A percentile compares a stretch with the other conserved stretches of the same genome.
Conservation (phyloP, 2,888 invertebrate species). For the Mesoligia furuncula region DNA sequence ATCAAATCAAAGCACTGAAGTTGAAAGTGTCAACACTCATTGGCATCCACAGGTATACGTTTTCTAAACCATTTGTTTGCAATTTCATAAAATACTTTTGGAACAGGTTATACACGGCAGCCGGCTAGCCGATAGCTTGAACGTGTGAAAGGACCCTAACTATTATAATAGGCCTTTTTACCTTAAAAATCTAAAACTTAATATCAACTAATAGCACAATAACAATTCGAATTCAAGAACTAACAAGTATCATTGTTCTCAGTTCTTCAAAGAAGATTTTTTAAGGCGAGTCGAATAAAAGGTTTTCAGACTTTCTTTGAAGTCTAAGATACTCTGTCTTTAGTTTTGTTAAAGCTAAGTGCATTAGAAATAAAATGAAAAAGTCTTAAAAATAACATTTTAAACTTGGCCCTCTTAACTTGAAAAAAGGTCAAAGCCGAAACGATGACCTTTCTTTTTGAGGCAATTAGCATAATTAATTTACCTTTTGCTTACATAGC, state of each 20-base stretch:
- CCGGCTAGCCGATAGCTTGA: not conserved
- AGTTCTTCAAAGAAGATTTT: not conserved
- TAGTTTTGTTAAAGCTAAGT: conserved; percentile 14
- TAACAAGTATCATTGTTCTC: not conserved
- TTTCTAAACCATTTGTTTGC: not conserved
- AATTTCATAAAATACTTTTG: not conserved
- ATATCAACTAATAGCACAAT: not conserved
- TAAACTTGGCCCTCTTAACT: conserved; percentile 23
- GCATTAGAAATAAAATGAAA: conserved; percentile 19
- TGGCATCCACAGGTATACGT: not conserved
- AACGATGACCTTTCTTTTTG: conserved; percentile 39
- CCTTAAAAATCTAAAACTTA: not conserved
- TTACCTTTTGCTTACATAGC: conserved; percentile 41
- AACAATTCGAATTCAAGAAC: not conserved
- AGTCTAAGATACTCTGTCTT: conserved; percentile 6
- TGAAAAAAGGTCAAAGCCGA: conserved; percentile 37
- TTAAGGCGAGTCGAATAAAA: not conserved
- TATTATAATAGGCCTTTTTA: not conserved
- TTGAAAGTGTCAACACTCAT: not conserved
- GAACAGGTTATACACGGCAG: not conserved
- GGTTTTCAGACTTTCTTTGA: conserved; percentile 7
- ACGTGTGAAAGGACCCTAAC: not conserved
- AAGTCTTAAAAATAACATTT: conserved; percentile 26
- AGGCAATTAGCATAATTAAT: conserved; percentile 53
- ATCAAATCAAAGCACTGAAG: not conserved